phyloP scores from a whole-genome alignment of 2,113 vertebrate genomes.

The Cygnus buccinator region DNA sequence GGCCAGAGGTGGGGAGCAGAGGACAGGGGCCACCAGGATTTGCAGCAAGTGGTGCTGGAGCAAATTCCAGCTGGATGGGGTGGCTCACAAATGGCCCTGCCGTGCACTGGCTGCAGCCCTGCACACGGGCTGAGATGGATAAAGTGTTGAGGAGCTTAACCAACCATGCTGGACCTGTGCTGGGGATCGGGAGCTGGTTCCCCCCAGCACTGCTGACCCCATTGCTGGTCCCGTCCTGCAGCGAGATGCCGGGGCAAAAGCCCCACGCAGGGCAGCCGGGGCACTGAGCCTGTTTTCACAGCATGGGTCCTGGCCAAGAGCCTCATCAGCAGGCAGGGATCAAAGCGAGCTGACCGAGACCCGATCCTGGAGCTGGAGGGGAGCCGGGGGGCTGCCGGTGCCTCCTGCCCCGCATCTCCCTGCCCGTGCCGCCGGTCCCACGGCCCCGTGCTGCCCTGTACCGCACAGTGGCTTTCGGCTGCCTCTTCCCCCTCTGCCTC shows the following conservation, averaged over 20 bases:
- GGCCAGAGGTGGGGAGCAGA: neutral
- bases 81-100: neutral
- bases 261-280: neutral
- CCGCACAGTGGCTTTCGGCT: neutral
- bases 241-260: neutral
- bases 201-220: neutral
- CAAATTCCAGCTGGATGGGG: neutral
- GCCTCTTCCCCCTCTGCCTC: neutral
- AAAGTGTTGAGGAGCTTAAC: neutral
- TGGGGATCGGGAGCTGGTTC: neutral
- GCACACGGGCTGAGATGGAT: neutral
- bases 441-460: neutral
- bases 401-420: neutral
- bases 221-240: neutral
- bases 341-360: neutral
- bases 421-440: neutral
- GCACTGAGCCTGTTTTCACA: neutral
- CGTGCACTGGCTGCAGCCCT: neutral
- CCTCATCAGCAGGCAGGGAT: slow-evolving; percentile 37
- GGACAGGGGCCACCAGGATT: neutral
- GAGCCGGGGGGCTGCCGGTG: neutral
- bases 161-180: neutral
- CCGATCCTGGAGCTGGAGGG: slow-evolving; percentile 33
- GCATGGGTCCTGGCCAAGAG: slow-evolving; percentile 34
- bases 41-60: slow-evolving; percentile 50